phyloP scores from a whole-genome alignment of 1,140 invertebrate species.

The Nylanderia fulva region DNA sequence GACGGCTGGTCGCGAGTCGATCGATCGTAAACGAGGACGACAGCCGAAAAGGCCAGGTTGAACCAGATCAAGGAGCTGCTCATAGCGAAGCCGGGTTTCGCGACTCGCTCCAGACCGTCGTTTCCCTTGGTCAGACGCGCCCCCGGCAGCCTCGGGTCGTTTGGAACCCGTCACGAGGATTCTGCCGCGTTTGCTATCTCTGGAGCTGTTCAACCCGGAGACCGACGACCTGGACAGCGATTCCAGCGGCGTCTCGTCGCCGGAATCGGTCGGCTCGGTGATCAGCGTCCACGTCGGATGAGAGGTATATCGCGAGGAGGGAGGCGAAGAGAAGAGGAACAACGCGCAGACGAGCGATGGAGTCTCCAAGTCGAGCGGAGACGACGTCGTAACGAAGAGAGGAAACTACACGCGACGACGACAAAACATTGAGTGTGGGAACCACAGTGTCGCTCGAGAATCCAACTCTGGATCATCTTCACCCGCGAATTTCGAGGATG shows the following conservation, averaged over 20 bases:
- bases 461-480: background rate
- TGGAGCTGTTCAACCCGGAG: slow-evolving; percentile 96
- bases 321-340: slow-evolving; percentile 48
- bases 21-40: slow-evolving; percentile 79
- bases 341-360: slow-evolving; percentile 1
- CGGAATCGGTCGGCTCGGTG: slow-evolving; percentile 94
- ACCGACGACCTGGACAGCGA: slow-evolving; percentile 96
- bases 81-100: slow-evolving; percentile 87
- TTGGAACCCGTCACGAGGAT: slow-evolving; percentile 85
- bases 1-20: slow-evolving; percentile 27
- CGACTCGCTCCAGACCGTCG: slow-evolving; percentile 77
- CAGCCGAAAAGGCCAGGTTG: slow-evolving; percentile 87
- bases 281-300: slow-evolving; percentile 88
- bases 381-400: background rate
- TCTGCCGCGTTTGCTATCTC: slow-evolving; percentile 90
- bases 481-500: background rate
- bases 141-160: slow-evolving; percentile 85
- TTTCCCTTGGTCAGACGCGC: slow-evolving; percentile 89
- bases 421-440: slow-evolving; percentile 8
- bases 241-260: slow-evolving; percentile 94
- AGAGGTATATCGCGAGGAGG: slow-evolving; percentile 77
- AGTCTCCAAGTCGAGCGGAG: slow-evolving; percentile 11
- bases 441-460: slow-evolving; percentile 11
- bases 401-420: slow-evolving; percentile 34
- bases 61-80: slow-evolving; percentile 90